Evolutionary conservation across 2,888 invertebrate species (phyloP), one percentile per base, ranked within the genome.

Genomic region (Leucophora obtusa): DNA sequence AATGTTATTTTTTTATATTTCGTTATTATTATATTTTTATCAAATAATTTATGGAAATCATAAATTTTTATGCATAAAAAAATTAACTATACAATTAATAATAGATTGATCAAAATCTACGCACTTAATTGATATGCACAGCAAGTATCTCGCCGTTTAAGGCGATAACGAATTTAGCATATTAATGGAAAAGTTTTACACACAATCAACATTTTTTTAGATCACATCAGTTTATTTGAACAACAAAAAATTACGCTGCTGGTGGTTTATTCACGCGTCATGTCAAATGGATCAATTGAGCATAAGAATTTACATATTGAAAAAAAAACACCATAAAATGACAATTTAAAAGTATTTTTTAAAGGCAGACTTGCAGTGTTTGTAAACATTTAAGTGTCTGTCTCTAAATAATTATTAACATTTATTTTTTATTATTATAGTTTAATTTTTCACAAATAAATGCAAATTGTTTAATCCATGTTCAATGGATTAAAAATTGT

Each of bases 281-380:
- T 73, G 77, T 77, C 80, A 80, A 70, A 77, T 56, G 65, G 80
- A 77, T 80, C 80, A 80, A 80, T 77, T 80, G 72, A 58, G 5
- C 43, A 70, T 18, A 50, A 2, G 51, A 54, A 59, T 54, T 38
- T 35, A 54, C 35, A 51, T 70, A 33, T n/a, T 53, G 53, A 24
- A 7, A 43, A 51, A 21, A 38, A 24, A 56, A 9, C 8, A 15
- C 54, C 21, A 35, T 50, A 69, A 51, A 56, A 69, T 58, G 56
- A 63, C 56, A 63, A 76, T 76, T 38, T 66, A 17, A n/a, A 17
- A n/a, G 17, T 50, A 38, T n/a, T 68, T 47, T 15, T 43, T 28
- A 54, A 47, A 50, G 53, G 50, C 65, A 15, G 66, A 33, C 35
- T 15, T 60, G 47, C 47, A 54, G 18, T 58, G 54, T 33, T 17